Percentiles rank a stretch among this genome's conserved stretches.
These are phyloP conservation scores for Synanthedon myopaeformis DNA, from an alignment of 2,888 invertebrate genomes.

Conservation along the genomic window DNA sequence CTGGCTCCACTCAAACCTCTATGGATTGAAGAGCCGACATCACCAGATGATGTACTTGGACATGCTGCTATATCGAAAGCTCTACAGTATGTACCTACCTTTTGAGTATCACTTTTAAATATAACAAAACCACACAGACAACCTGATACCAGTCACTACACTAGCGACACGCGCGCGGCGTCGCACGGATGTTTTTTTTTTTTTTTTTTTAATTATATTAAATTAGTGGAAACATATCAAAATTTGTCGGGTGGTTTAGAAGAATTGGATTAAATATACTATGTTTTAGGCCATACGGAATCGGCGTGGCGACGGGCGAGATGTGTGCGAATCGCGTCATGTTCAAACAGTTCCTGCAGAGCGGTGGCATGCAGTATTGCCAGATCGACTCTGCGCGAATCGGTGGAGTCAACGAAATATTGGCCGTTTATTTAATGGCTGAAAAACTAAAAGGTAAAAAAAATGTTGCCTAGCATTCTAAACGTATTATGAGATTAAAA, in stretches of 20 bases:
- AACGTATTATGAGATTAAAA: background rate
- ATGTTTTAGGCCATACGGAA: constrained; percentile 72
- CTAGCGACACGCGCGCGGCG: too few species aligned
- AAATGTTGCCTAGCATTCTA: background rate
- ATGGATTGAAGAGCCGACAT: constrained; percentile 96
- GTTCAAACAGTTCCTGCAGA: constrained; percentile 91
- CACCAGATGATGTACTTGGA: constrained; percentile 91
- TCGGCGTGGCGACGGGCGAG: constrained; percentile 92
- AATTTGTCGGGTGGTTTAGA: background rate
- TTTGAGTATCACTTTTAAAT: background rate
- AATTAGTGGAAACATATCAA: background rate
- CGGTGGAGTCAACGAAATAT: constrained; percentile 89
- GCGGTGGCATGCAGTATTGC: constrained; percentile 85
- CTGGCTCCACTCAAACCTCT: constrained; percentile 79
- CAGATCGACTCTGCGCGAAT: constrained; percentile 92
- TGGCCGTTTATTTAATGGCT: constrained; percentile 91
- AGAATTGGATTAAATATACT: background rate
- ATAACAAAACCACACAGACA: too few species aligned
- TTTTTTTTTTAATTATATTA: too few species aligned
- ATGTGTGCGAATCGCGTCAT: constrained; percentile 92
- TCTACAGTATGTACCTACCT: constrained; percentile 41
- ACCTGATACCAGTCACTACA: too few species aligned
- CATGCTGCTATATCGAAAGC: constrained; percentile 84
- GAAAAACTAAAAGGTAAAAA: constrained; percentile 80
- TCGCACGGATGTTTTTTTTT: too few species aligned